Conservation (phyloP, 2,888 invertebrate genomes). For the Neuroscelio doddi region DNA sequence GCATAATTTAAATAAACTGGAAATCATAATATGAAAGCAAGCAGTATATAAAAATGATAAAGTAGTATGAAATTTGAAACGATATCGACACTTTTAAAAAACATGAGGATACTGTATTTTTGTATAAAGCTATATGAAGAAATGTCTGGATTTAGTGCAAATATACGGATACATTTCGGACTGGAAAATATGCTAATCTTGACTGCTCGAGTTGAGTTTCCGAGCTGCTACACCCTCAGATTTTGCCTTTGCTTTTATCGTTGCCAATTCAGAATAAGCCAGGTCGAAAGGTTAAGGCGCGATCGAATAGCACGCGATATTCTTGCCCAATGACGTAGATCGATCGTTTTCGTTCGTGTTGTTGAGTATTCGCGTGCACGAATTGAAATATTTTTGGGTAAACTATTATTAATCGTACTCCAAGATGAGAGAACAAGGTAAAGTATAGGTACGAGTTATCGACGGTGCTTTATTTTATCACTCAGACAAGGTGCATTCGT, state of each 20-base stretch:
- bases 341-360: slow-evolving; percentile 53
- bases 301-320: slow-evolving; percentile 50
- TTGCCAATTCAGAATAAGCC: slow-evolving; percentile 35
- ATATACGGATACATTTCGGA: slow-evolving; percentile 11
- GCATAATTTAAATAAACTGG: no score
- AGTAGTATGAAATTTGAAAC: not conserved
- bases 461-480: not conserved
- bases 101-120: slow-evolving; percentile 17
- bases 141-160: slow-evolving; percentile 14
- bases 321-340: slow-evolving; percentile 45
- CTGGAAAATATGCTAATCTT: slow-evolving; percentile 33
- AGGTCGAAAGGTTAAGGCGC: slow-evolving; percentile 42
- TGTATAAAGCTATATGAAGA: slow-evolving; percentile 13
- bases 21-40: no score
- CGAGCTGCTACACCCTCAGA: slow-evolving; percentile 20
- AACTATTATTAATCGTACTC: slow-evolving; percentile 31
- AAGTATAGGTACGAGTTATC: not conserved
- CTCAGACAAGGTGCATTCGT: not conserved
- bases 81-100: slow-evolving; percentile 21
- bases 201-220: slow-evolving; percentile 12
- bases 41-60: no score
- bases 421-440: not conserved
- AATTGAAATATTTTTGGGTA: slow-evolving; percentile 51
- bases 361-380: slow-evolving; percentile 43
- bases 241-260: slow-evolving; percentile 31